Percentiles rank a stretch among this genome's conserved stretches.
Conservation (phyloP, 2,113 vertebrate genomes). For the Cercopithecus mona region DNA sequence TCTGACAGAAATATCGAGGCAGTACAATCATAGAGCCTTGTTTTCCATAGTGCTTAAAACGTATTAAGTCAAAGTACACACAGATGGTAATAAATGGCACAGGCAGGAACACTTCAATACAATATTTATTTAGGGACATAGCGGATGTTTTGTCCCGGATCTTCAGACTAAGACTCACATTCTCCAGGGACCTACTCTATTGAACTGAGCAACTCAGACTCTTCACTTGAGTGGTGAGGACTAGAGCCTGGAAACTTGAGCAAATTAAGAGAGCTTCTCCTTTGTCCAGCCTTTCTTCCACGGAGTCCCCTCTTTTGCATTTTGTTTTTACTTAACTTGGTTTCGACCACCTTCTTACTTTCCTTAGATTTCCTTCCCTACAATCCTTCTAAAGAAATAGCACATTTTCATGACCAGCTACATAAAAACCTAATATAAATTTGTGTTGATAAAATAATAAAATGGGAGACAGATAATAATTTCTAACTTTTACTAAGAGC, state of each 20-base stretch:
- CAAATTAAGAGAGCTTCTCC: background rate
- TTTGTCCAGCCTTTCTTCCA: background rate
- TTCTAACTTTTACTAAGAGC: background rate
- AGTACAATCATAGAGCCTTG: conserved; percentile 30
- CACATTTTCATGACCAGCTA: background rate
- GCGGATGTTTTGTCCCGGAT: background rate
- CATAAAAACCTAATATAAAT: background rate
- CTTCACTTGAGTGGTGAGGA: background rate
- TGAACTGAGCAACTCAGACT: background rate
- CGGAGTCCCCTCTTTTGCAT: background rate
- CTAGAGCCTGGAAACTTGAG: background rate
- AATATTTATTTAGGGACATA: conserved; percentile 51
- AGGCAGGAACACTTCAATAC: background rate
- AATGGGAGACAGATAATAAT: background rate
- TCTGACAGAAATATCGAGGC: conserved; percentile 68
- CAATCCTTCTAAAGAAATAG: background rate
- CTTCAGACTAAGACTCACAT: background rate
- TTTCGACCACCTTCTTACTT: background rate
- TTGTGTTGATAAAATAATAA: background rate
- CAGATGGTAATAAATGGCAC: conserved; percentile 29
- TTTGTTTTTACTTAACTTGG: background rate
- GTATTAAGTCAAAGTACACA: conserved; percentile 54
- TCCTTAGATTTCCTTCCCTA: background rate
- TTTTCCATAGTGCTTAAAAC: conserved; percentile 31
- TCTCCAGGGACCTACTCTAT: background rate